These are phyloP conservation scores for Sprattus sprattus DNA, from an alignment of 2,113 vertebrate genomes.

Conservation along the genomic window DNA sequence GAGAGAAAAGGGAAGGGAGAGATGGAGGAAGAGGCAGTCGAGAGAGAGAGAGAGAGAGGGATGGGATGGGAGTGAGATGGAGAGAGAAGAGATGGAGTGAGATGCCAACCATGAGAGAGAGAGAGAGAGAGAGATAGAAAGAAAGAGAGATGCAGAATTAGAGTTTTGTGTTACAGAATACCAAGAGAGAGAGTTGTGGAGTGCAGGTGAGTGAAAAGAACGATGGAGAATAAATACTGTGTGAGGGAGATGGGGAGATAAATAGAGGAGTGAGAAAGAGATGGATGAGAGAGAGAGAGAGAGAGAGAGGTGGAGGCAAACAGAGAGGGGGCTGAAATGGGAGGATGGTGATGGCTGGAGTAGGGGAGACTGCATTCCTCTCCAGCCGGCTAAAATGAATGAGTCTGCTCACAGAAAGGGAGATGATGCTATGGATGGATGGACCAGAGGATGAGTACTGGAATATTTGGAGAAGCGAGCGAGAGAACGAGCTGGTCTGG, in stretches of 20 bases:
- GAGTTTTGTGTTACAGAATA: background rate
- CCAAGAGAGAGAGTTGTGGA: background rate
- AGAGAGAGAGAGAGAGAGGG: constrained; percentile 34
- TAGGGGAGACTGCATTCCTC: constrained; percentile 7
- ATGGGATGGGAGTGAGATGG: background rate
- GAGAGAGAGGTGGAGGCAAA: constrained; percentile 36
- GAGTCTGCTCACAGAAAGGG: background rate
- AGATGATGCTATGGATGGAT: constrained; percentile 23
- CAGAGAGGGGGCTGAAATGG: constrained; percentile 37
- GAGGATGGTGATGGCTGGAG: constrained; percentile 33
- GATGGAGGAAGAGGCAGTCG: constrained; percentile 48
- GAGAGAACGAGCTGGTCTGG: background rate
- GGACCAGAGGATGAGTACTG: constrained; percentile 1
- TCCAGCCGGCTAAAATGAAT: constrained; percentile 53
- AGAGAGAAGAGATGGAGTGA: background rate
- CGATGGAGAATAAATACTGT: background rate
- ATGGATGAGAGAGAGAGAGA: constrained; percentile 14
- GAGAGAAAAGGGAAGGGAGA: constrained; percentile 50
- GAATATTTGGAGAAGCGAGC: background rate
- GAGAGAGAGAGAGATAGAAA: constrained; percentile 30
- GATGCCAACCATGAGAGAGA: constrained; percentile 18
- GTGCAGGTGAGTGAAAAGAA: background rate
- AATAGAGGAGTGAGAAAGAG: background rate
- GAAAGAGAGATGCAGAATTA: background rate
- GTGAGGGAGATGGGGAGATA: background rate